Percentiles rank a stretch among this genome's conserved stretches.
Evolutionary conservation across 2,888 invertebrate species (phyloP).

Genomic region (Drosophila austrosaltans): DNA sequence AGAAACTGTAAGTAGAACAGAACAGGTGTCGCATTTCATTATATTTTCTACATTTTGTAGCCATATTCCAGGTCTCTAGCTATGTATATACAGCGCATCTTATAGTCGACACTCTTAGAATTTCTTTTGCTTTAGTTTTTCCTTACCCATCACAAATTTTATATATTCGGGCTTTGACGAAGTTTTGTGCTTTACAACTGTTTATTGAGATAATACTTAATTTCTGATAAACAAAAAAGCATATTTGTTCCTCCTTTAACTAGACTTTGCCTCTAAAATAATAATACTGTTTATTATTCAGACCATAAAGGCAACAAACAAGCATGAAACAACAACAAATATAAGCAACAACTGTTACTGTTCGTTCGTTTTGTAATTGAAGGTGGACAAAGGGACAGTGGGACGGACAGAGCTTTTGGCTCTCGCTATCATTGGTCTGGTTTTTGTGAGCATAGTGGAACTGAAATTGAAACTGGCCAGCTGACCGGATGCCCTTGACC

Average conservation of each 20-base stretch:
- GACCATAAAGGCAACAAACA: not conserved
- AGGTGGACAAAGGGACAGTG: constrained; percentile 10
- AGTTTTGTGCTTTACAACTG: constrained; percentile 13
- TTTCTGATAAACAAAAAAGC: constrained; percentile 10
- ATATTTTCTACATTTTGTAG: no score
- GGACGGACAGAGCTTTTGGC: not conserved
- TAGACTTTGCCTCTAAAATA: constrained; percentile 70
- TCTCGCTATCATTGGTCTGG: constrained; percentile 3
- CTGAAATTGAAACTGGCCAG: constrained; percentile 51
- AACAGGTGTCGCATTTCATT: no score
- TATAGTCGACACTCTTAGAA: no score
- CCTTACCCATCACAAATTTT: not conserved
- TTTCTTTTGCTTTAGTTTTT: not conserved
- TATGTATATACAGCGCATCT: no score
- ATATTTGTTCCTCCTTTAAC: constrained; percentile 19
- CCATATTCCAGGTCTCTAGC: no score
- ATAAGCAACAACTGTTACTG: constrained; percentile 5
- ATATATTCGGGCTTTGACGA: not conserved
- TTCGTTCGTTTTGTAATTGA: constrained; percentile 40
- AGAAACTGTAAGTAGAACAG: no score
- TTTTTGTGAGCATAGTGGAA: constrained; percentile 5
- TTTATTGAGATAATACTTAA: constrained; percentile 35
- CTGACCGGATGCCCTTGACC: constrained; percentile 37
- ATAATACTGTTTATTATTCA: not conserved
- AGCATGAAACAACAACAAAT: not conserved